A percentile compares a stretch with the other conserved stretches of the same genome.
phyloP scores from a whole-genome alignment of 1,140 invertebrate genomes.

The Anastrepha obliqua region DNA sequence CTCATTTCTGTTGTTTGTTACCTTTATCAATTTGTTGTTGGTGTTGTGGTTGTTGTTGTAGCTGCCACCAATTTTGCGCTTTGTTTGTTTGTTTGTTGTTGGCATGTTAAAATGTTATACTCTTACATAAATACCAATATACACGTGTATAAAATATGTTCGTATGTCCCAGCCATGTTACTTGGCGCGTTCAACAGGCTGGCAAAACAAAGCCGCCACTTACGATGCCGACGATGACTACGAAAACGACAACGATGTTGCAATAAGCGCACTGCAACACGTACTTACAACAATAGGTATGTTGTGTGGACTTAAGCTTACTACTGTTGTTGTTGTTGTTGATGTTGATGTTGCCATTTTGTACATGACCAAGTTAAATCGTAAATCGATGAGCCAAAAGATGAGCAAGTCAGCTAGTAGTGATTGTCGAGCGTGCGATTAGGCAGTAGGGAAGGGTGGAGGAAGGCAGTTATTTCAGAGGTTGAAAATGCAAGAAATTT shows the following conservation, averaged over 20 bases:
- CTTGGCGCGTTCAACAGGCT: neutral
- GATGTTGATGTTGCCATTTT: constrained; percentile 20
- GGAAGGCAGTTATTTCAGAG: neutral
- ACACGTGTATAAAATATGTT: constrained; percentile 12
- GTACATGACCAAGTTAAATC: constrained; percentile 51
- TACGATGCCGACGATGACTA: neutral
- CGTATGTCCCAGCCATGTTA: neutral
- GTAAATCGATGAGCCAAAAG: constrained; percentile 46
- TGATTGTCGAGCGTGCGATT: neutral
- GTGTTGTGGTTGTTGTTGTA: constrained; percentile 31
- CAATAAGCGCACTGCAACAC: constrained; percentile 35
- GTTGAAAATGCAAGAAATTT: constrained; percentile 10
- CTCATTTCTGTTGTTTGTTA: neutral
- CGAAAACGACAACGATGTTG: constrained; percentile 10
- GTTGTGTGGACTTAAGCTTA: constrained; percentile 17
- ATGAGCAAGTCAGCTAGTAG: neutral
- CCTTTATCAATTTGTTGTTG: neutral
- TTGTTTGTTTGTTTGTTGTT: neutral
- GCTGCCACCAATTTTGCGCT: constrained; percentile 21
- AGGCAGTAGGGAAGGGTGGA: neutral
- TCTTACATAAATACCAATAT: neutral
- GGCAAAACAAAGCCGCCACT: neutral
- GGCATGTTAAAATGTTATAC: constrained; percentile 1
- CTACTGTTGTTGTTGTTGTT: constrained; percentile 19
- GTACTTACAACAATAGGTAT: constrained; percentile 33